phyloP scores from a whole-genome alignment of 2,113 vertebrate species.

The Centropristis striata region DNA sequence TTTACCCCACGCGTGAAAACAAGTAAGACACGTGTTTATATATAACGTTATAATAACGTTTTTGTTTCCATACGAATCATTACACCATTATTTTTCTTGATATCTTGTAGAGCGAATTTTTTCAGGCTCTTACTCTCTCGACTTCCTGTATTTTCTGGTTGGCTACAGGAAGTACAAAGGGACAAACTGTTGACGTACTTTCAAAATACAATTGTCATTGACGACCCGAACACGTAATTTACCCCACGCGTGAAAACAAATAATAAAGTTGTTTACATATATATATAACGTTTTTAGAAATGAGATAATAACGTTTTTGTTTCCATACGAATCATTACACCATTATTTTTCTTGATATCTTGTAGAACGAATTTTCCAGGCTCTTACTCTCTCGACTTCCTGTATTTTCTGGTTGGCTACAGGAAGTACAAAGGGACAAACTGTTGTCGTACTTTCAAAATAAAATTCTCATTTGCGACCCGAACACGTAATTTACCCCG shows the following conservation, averaged over 20 bases:
- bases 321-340: not conserved
- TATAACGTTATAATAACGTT: accelerated
- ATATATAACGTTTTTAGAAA: too few species aligned
- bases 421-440: slow-evolving; percentile 2
- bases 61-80: not conserved
- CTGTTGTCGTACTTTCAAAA: slow-evolving; percentile 32
- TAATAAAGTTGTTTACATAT: accelerated
- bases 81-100: accelerated
- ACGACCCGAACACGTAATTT: accelerated
- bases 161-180: slow-evolving; percentile 35
- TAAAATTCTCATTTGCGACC: not conserved
- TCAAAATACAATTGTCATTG: slow-evolving; percentile 23
- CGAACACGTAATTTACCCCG: not conserved
- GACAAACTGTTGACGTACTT: slow-evolving; percentile 43
- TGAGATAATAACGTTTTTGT: accelerated
- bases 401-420: not conserved
- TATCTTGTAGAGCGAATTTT: accelerated
- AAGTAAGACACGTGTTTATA: not conserved
- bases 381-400: not conserved
- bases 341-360: not conserved
- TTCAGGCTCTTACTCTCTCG: not conserved
- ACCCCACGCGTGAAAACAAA: not conserved
- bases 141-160: not conserved
- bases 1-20: not conserved
- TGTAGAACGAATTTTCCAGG: not conserved